Evolutionary conservation across 2,113 vertebrate genomes (phyloP).

Genomic region (Lagenorhynchus albirostris): DNA sequence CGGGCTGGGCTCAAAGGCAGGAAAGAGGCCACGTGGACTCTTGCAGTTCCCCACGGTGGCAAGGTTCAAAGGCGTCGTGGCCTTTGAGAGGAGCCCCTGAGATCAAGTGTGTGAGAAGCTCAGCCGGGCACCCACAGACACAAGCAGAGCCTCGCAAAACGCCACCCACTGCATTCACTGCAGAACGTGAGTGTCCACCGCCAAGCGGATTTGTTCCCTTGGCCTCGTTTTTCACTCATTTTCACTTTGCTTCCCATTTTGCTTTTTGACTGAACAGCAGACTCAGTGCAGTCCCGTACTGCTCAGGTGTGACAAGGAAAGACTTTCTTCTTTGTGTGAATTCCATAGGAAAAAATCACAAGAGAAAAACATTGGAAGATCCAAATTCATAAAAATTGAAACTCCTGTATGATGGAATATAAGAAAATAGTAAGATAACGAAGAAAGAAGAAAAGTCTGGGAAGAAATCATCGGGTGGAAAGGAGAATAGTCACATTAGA

Average conservation of each 20-base stretch:
- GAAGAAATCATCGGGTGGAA: not conserved
- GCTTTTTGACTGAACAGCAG: not conserved
- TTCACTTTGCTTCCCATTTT: not conserved
- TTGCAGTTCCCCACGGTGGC: not conserved
- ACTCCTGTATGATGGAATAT: not conserved
- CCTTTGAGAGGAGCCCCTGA: not conserved
- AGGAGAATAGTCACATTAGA: not conserved
- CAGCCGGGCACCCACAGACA: accelerated
- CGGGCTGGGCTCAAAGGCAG: not conserved
- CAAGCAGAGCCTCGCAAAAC: not conserved
- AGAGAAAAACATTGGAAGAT: not conserved
- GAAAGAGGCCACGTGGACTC: not conserved
- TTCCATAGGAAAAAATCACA: not conserved
- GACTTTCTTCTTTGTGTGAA: not conserved
- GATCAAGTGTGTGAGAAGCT: not conserved
- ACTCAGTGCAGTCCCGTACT: too few relatives aligned
- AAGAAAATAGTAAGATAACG: not conserved
- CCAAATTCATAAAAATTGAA: not conserved
- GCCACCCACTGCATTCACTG: not conserved
- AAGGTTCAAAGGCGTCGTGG: not conserved
- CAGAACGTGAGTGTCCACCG: accelerated
- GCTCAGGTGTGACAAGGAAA: not conserved
- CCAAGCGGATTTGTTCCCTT: not conserved
- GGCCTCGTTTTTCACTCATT: not conserved
- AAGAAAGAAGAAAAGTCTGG: not conserved